Evolutionary conservation across 2,113 vertebrate genomes (phyloP).

Genomic region (Bombycilla garrulus): DNA sequence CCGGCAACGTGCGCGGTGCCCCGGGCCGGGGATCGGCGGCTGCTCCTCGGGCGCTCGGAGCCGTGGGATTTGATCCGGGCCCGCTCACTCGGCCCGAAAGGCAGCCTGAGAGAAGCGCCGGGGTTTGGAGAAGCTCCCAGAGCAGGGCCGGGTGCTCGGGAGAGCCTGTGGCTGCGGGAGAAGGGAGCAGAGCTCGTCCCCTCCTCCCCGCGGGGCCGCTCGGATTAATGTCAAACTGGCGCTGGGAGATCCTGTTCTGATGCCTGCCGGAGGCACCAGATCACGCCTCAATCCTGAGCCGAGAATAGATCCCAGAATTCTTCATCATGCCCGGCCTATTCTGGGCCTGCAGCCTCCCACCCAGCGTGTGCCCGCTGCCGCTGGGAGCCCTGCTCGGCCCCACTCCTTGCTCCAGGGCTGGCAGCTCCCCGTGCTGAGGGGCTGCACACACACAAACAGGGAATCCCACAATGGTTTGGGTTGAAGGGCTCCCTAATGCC

Average conservation of each 20-base stretch:
- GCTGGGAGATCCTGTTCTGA: neutral
- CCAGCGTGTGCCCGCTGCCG: neutral
- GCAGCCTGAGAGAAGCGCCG: neutral
- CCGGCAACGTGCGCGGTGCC: neutral
- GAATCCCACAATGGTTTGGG: neutral
- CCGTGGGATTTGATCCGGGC: neutral
- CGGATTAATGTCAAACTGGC: neutral
- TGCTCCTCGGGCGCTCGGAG: neutral
- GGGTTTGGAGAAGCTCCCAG: neutral
- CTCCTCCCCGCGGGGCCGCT: neutral
- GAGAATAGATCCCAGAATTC: slow-evolving; percentile 28
- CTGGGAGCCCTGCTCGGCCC: neutral
- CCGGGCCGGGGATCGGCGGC: neutral
- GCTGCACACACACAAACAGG: neutral
- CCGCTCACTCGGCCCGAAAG: neutral
- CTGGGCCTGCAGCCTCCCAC: neutral
- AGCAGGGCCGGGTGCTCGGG: neutral
- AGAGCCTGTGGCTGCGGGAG: neutral
- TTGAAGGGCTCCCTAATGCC: neutral
- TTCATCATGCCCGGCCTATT: neutral
- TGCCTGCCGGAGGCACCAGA: neutral
- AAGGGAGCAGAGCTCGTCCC: neutral
- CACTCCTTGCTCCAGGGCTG: rapidly evolving
- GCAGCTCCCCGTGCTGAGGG: neutral
- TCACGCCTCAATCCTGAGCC: neutral